Conservation (phyloP, 2,888 invertebrate species). For the Busseola fusca region DNA sequence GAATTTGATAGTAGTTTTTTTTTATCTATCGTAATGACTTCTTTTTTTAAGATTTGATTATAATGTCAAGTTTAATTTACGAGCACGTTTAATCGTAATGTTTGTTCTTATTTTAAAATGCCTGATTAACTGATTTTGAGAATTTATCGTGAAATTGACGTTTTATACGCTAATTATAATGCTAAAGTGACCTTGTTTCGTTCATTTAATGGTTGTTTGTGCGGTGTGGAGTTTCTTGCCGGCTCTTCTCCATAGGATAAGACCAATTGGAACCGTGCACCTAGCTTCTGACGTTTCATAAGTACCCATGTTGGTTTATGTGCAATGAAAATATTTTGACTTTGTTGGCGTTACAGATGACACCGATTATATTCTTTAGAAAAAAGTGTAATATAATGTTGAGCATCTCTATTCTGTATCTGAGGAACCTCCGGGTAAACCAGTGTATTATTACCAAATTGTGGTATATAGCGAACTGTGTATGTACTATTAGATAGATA, state of each 20-base stretch:
- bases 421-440: too few species aligned
- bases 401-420: background rate
- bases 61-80: constrained; percentile 50
- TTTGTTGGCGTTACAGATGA: background rate
- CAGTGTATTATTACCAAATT: background rate
- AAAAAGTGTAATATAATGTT: constrained; percentile 6
- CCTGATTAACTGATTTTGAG: background rate
- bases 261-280: too few species aligned
- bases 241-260: too few species aligned
- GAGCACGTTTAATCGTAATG: constrained; percentile 28
- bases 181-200: background rate
- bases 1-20: constrained; percentile 32
- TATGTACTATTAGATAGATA: background rate
- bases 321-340: too few species aligned
- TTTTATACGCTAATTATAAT: constrained; percentile 3
- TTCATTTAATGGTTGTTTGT: background rate
- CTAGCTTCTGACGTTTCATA: too few species aligned
- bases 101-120: constrained; percentile 1
- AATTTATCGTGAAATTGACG: constrained; percentile 10
- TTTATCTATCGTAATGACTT: constrained; percentile 26
- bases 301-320: too few species aligned
- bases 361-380: constrained; percentile 1
- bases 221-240: too few species aligned
- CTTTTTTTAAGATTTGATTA: constrained; percentile 37
- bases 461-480: background rate